Evolutionary conservation across 2,888 invertebrate genomes (phyloP), one percentile per base, ranked within the genome.

Genomic region (Ophion ventricosus): DNA sequence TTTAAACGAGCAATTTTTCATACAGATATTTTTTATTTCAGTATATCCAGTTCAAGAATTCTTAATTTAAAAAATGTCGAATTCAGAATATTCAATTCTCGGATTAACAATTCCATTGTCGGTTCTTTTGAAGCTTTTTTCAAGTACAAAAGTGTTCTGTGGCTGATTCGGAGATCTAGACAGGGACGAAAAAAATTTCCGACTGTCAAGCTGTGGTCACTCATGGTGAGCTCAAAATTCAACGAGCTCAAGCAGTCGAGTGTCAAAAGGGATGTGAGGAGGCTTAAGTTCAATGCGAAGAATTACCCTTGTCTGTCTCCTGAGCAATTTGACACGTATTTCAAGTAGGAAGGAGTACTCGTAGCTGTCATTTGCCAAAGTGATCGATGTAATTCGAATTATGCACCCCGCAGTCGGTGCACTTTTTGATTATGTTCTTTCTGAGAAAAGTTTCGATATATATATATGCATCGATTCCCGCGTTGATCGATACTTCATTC

Each of bases 321-420:
- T 14, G 49, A 49, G 49, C 11, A 11, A 49, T 40, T 40, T 40
- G 40, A 40, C 40, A 40, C 40, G 10, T 40, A n/a, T 40, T 10
- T 7, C 40, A 40, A 40, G 40, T 40, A 40, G 8, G 40, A 40
- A 40, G 10, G 40, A 10, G 10, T 40, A 40, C 49, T 11, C 49
- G 49, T 49, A 1, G 49, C 49, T 49, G 49, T 49, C 49, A 49
- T 14, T 49, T 49, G 49, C 49, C 17, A 63, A 35, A 29, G 29
- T 63, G 7, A 63, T 63, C 63, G 35, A 63, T 63, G 26, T n/a
- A 63, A 29, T 35, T n/a, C 8, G 17, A 63, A 35, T 63, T 3
- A 7, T 14, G 3, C 8, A 17, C 63, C 35, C 0, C 14, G 49
- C 2, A 49, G 14, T 14, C 49, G 49, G 11, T 49, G 11, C 11